These are phyloP conservation scores for Melanaphis sacchari DNA, from an alignment of 1,140 invertebrate genomes.

Conservation along the genomic window DNA sequence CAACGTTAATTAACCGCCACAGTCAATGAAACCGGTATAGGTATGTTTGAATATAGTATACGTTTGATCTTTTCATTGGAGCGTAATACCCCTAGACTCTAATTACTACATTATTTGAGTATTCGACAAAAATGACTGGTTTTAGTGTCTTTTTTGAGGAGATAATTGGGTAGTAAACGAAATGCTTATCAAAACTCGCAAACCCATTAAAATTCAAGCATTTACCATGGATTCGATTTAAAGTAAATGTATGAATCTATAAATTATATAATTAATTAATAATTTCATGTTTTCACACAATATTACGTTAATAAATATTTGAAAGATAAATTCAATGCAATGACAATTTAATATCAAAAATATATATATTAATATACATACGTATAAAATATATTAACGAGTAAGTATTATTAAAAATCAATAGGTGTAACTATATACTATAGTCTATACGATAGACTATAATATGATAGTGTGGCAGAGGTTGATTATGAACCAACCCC, in stretches of 20 bases:
- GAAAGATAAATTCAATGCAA: too few relatives aligned
- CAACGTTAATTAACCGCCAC: not conserved
- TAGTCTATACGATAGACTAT: too few relatives aligned
- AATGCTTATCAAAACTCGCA: not conserved
- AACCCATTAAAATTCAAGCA: not conserved
- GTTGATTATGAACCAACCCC: not conserved
- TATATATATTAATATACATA: too few relatives aligned
- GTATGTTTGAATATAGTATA: not conserved
- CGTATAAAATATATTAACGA: too few relatives aligned
- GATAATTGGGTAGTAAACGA: not conserved
- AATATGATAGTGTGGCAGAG: not conserved
- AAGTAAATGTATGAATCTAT: not conserved
- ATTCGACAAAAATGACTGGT: not conserved
- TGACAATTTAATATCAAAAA: too few relatives aligned
- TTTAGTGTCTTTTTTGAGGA: not conserved
- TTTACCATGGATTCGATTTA: not conserved
- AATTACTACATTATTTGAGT: not conserved
- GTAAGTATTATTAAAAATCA: too few relatives aligned
- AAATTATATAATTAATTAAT: not conserved
- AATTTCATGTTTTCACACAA: not conserved
- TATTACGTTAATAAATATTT: not conserved
- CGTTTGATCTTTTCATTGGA: not conserved
- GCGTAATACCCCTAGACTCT: not conserved
- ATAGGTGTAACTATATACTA: too few relatives aligned
- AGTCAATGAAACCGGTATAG: not conserved